phyloP scores from a whole-genome alignment of 2,113 vertebrate genomes.

The Percopsis transmontana region DNA sequence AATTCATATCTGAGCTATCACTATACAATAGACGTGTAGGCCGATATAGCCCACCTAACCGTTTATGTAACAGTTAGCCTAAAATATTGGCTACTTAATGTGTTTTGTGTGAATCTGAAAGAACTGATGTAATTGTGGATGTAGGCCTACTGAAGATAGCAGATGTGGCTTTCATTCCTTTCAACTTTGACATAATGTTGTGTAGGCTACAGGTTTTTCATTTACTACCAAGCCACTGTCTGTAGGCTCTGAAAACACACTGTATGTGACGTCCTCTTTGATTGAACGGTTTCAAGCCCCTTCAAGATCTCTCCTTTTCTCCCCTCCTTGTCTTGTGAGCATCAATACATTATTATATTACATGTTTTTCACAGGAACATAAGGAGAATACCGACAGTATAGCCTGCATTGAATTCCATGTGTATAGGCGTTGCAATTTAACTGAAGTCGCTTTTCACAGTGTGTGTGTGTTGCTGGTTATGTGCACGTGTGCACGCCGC shows the following conservation, averaged over 20 bases:
- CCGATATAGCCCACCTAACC: no score
- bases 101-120: neutral
- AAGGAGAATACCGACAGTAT: constrained; percentile 24
- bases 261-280: constrained; percentile 38
- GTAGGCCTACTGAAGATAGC: neutral
- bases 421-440: constrained; percentile 38
- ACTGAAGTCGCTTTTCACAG: constrained; percentile 25
- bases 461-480: constrained; percentile 18
- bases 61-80: no score
- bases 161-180: constrained; percentile 27
- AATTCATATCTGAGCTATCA: no score
- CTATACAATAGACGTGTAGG: no score
- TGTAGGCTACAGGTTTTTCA: constrained; percentile 38
- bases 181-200: neutral
- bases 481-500: constrained; percentile 9
- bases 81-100: neutral
- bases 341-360: constrained; percentile 35
- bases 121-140: neutral
- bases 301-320: constrained; percentile 37
- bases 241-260: no score
- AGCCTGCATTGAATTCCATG: constrained; percentile 43
- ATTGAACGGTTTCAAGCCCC: constrained; percentile 53
- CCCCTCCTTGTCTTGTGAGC: constrained; percentile 30
- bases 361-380: constrained; percentile 14
- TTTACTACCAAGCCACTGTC: neutral